These are phyloP conservation scores for Melitaea cinxia DNA, from an alignment of 1,140 invertebrate genomes.

Conservation along the genomic window DNA sequence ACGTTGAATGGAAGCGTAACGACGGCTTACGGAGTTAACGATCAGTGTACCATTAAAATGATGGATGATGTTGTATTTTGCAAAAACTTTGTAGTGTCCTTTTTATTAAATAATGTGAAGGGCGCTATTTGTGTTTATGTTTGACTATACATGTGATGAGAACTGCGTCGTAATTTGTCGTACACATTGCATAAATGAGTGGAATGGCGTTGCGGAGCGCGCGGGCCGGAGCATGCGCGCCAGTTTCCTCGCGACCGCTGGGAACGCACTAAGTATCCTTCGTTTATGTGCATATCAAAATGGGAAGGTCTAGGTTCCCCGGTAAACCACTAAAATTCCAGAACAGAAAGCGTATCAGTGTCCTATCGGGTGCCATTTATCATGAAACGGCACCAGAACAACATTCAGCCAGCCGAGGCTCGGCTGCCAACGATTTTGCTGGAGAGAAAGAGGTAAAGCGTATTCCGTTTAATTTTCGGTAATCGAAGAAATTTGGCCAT, in stretches of 20 bases:
- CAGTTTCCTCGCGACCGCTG: slow-evolving; percentile 77
- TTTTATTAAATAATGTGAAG: slow-evolving; percentile 76
- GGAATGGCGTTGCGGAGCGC: slow-evolving; percentile 80
- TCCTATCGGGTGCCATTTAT: slow-evolving; percentile 82
- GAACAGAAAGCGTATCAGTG: slow-evolving; percentile 90
- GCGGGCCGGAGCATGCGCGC: slow-evolving; percentile 81
- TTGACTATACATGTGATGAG: slow-evolving; percentile 68
- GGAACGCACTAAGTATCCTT: slow-evolving; percentile 79
- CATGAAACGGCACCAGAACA: slow-evolving; percentile 74
- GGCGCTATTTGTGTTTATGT: slow-evolving; percentile 74
- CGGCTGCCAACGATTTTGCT: slow-evolving; percentile 70
- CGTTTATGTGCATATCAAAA: slow-evolving; percentile 80
- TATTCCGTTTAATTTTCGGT: slow-evolving; percentile 47
- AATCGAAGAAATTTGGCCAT: slow-evolving; percentile 41
- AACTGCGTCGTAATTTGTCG: slow-evolving; percentile 81
- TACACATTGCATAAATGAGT: slow-evolving; percentile 82
- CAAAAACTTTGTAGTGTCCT: slow-evolving; percentile 75
- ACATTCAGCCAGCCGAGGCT: slow-evolving; percentile 71
- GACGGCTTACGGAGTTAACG: slow-evolving; percentile 71
- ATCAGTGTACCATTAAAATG: slow-evolving; percentile 79
- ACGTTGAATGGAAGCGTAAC: slow-evolving; percentile 77
- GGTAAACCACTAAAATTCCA: slow-evolving; percentile 92
- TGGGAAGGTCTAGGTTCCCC: slow-evolving; percentile 88
- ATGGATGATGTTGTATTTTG: slow-evolving; percentile 76
- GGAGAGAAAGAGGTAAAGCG: slow-evolving; percentile 77